A percentile compares a stretch with the other conserved stretches of the same genome.
phyloP scores from a whole-genome alignment of 1,140 invertebrate genomes.

The Bombus picipes region DNA sequence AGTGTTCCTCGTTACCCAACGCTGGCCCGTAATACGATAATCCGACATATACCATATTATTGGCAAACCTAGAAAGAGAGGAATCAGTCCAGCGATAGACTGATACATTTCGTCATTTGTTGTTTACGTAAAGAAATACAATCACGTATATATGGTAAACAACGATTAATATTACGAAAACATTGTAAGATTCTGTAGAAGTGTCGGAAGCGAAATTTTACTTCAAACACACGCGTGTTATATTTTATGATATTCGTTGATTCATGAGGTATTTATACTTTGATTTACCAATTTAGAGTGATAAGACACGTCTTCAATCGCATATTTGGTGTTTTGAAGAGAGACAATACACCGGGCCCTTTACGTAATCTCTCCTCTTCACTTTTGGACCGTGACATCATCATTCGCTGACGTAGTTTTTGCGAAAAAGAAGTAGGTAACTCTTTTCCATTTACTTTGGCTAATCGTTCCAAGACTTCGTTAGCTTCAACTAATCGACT shows the following conservation, averaged over 20 bases:
- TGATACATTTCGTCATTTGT: background rate
- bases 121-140: background rate
- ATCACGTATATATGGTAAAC: background rate
- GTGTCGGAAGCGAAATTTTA: no score
- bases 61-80: slow-evolving; percentile 83
- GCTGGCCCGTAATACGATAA: slow-evolving; percentile 93
- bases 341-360: slow-evolving; percentile 87
- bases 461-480: slow-evolving; percentile 89
- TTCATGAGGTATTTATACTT: background rate
- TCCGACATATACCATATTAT: slow-evolving; percentile 93
- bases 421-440: slow-evolving; percentile 88
- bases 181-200: background rate
- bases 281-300: slow-evolving; percentile 84
- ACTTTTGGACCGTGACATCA: slow-evolving; percentile 86
- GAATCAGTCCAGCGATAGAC: background rate
- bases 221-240: no score
- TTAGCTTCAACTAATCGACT: slow-evolving; percentile 91
- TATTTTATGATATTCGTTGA: background rate
- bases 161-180: background rate
- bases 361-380: slow-evolving; percentile 85
- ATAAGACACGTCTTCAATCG: slow-evolving; percentile 86
- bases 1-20: slow-evolving; percentile 91
- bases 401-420: slow-evolving; percentile 88
- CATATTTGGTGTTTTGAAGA: slow-evolving; percentile 94
- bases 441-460: slow-evolving; percentile 89